Evolutionary conservation across 2,797 vertebrate genomes (phyloP).

Genomic region (Intellagama lesueurii): DNA sequence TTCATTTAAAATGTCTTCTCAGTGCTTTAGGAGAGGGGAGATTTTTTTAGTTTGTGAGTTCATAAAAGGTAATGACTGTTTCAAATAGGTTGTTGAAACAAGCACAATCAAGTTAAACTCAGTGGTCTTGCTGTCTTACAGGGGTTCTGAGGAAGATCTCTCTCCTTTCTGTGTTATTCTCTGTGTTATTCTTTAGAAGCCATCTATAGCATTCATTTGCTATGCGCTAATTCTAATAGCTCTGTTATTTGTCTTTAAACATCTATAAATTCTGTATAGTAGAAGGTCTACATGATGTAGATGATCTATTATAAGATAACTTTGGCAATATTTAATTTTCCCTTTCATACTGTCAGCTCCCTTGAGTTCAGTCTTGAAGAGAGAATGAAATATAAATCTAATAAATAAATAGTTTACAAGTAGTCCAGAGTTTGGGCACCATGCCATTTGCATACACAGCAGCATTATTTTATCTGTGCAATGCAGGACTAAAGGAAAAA

Average conservation of each 20-base stretch:
- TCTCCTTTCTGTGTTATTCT: neutral
- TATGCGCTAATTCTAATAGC: neutral
- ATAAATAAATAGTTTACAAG: neutral
- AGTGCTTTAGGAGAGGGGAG: neutral
- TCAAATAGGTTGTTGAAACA: conserved; percentile 15
- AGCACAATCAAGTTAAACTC: neutral
- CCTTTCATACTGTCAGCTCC: neutral
- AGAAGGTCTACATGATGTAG: neutral
- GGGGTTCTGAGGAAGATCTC: neutral
- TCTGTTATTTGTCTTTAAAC: conserved; percentile 35
- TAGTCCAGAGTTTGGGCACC: neutral
- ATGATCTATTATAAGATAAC: neutral
- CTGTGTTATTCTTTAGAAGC: conserved; percentile 1
- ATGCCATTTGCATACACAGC: neutral
- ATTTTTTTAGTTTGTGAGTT: conserved; percentile 3
- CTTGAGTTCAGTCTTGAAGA: neutral
- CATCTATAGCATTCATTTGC: neutral
- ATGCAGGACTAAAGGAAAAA: neutral
- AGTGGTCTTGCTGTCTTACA: conserved; percentile 10
- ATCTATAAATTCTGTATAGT: neutral
- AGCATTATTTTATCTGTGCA: neutral
- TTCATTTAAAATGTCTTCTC: neutral
- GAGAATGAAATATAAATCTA: neutral
- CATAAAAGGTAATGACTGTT: conserved; percentile 5
- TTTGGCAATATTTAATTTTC: neutral